A percentile compares a stretch with the other conserved stretches of the same genome.
Conservation (phyloP, 2,888 invertebrate genomes). For the Agapostemon virescens region DNA sequence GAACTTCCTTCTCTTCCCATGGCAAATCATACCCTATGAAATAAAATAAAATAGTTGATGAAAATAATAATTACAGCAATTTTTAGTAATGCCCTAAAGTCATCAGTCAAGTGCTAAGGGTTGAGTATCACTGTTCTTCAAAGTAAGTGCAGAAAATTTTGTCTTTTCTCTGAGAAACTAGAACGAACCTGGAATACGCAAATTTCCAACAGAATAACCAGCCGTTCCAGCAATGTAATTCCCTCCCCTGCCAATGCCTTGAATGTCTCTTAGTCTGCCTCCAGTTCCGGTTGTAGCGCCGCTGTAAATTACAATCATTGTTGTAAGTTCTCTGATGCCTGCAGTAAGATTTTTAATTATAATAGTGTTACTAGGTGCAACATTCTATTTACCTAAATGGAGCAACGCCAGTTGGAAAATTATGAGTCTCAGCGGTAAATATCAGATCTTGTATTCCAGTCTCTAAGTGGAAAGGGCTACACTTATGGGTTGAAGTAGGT, state of each 20-base stretch:
- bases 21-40: slow-evolving; percentile 89
- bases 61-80: not conserved
- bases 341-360: not conserved
- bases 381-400: slow-evolving; percentile 86
- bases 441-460: slow-evolving; percentile 90
- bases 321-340: not conserved
- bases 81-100: too few species aligned
- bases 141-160: not conserved
- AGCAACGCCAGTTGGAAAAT: slow-evolving; percentile 98
- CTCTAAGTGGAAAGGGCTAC: slow-evolving; percentile 83
- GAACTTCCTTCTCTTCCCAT: slow-evolving; percentile 87
- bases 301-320: slow-evolving; percentile 81
- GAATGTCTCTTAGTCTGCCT: slow-evolving; percentile 96
- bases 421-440: slow-evolving; percentile 99
- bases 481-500: slow-evolving; percentile 85
- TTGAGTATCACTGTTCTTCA: not conserved
- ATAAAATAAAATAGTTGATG: not conserved
- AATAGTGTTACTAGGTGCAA: too few species aligned
- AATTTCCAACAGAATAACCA: slow-evolving; percentile 97
- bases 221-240: slow-evolving; percentile 97
- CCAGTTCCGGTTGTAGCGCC: slow-evolving; percentile 99
- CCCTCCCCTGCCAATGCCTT: slow-evolving; percentile 96
- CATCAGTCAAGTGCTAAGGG: too few species aligned
- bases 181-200: slow-evolving; percentile 90
- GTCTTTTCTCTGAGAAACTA: not conserved